Evolutionary conservation across 2,797 vertebrate species (phyloP).

Genomic region (Karalla daura): DNA sequence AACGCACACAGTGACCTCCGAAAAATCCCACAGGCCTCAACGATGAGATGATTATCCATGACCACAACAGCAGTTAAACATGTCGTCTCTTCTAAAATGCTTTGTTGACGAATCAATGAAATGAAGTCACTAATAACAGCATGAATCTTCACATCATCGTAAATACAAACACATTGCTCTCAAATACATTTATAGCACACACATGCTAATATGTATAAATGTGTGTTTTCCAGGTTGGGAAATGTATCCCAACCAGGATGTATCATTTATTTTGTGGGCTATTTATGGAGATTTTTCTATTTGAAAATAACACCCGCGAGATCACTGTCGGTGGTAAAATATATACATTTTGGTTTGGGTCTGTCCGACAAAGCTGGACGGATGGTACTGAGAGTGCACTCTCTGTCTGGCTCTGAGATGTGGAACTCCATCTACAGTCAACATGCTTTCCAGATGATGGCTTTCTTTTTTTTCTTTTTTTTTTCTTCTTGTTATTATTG

Average conservation of each 20-base stretch:
- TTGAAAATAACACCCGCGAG: not conserved
- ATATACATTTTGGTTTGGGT: constrained; percentile 10
- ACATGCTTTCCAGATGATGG: constrained; percentile 73
- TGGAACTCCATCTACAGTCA: constrained; percentile 67
- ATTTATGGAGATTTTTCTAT: constrained; percentile 1
- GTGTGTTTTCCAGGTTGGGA: no score
- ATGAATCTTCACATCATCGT: no score
- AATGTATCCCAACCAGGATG: no score
- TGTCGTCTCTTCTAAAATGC: no score
- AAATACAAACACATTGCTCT: no score
- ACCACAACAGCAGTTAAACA: not conserved
- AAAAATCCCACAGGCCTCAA: constrained; percentile 8
- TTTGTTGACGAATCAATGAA: no score
- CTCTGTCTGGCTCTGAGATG: constrained; percentile 39
- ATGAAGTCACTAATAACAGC: no score
- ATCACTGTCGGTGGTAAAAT: constrained; percentile 26
- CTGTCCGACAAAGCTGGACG: constrained; percentile 16
- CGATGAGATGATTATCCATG: constrained; percentile 1
- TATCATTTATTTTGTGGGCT: not conserved
- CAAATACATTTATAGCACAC: no score
- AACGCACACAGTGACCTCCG: constrained; percentile 8
- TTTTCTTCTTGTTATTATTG: constrained; percentile 62
- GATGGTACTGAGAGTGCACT: constrained; percentile 34
- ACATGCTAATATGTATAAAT: no score
- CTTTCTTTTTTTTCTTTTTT: constrained; percentile 31